These are phyloP conservation scores for Cossypha polioptera DNA, from an alignment of 2,797 vertebrate species.

Conservation along the genomic window DNA sequence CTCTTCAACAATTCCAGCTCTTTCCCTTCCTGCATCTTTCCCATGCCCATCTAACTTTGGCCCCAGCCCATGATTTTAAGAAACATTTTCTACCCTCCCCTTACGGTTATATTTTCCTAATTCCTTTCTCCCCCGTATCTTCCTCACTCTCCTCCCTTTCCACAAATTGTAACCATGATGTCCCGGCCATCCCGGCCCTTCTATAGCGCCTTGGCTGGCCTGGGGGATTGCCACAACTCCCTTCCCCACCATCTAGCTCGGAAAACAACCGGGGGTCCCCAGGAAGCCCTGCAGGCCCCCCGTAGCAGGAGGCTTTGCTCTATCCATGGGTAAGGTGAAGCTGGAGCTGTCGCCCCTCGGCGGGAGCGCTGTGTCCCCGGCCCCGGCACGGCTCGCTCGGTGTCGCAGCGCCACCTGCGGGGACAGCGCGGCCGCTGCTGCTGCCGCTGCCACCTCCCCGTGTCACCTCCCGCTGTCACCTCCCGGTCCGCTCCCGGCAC, in stretches of 20 bases:
- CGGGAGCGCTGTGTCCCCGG: fast-evolving
- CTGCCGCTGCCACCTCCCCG: background rate
- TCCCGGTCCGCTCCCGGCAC: too few species aligned
- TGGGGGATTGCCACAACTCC: background rate
- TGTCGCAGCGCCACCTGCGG: background rate
- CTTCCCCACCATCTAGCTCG: background rate
- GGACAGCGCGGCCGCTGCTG: background rate
- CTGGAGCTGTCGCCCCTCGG: fast-evolving
- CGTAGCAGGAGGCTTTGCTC: fast-evolving
- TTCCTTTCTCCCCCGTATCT: fast-evolving
- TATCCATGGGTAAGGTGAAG: fast-evolving
- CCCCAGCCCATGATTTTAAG: background rate
- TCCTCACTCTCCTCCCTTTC: background rate
- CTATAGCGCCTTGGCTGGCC: background rate
- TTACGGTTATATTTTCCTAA: background rate
- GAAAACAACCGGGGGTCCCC: fast-evolving
- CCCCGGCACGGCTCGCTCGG: background rate
- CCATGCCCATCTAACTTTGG: fast-evolving
- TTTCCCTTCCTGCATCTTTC: background rate
- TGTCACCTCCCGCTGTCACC: background rate
- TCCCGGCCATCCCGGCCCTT: background rate
- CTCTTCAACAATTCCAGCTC: background rate
- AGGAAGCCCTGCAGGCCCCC: background rate
- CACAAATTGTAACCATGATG: fast-evolving
- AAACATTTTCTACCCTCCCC: background rate